phyloP scores from a whole-genome alignment of 2,797 vertebrate genomes.

The Centroberyx gerrardi region DNA sequence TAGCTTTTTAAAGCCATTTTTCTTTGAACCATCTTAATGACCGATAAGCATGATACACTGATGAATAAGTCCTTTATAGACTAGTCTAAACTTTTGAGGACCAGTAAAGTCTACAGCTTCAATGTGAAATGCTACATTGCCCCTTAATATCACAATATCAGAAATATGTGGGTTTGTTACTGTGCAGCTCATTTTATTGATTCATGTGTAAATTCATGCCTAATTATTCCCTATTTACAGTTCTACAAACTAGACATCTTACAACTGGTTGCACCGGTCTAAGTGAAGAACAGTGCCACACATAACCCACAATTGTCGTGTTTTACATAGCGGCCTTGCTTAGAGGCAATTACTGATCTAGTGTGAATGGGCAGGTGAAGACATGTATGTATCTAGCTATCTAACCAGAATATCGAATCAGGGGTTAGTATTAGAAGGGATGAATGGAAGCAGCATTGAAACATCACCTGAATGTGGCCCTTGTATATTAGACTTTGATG shows the following conservation, averaged over 20 bases:
- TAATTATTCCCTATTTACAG: slow-evolving; percentile 19
- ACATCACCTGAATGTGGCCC: slow-evolving; percentile 24
- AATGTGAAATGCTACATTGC: slow-evolving; percentile 13
- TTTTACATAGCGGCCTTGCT: slow-evolving; percentile 23
- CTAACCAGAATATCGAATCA: background rate
- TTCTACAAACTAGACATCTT: background rate
- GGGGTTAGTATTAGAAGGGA: slow-evolving; percentile 27
- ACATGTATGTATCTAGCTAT: slow-evolving; percentile 29
- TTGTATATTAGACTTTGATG: slow-evolving; percentile 24
- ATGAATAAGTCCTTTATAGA: slow-evolving; percentile 1
- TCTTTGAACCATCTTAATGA: slow-evolving; percentile 23
- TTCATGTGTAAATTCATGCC: slow-evolving; percentile 16
- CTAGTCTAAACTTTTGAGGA: slow-evolving; percentile 5
- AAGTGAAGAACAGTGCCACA: background rate
- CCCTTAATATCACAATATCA: background rate
- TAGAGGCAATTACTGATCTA: slow-evolving; percentile 12
- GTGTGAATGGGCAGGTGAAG: slow-evolving; percentile 10
- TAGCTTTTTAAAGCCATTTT: slow-evolving; percentile 40
- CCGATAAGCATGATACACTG: slow-evolving; percentile 16
- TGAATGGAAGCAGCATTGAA: slow-evolving; percentile 33
- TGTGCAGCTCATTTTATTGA: slow-evolving; percentile 12
- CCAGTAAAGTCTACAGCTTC: slow-evolving; percentile 1
- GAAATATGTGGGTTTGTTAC: background rate
- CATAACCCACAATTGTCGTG: background rate
- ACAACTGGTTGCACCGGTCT: background rate